These are phyloP conservation scores for Haliaeetus leucogaster DNA, from an alignment of 2,113 vertebrate species.

Conservation along the genomic window DNA sequence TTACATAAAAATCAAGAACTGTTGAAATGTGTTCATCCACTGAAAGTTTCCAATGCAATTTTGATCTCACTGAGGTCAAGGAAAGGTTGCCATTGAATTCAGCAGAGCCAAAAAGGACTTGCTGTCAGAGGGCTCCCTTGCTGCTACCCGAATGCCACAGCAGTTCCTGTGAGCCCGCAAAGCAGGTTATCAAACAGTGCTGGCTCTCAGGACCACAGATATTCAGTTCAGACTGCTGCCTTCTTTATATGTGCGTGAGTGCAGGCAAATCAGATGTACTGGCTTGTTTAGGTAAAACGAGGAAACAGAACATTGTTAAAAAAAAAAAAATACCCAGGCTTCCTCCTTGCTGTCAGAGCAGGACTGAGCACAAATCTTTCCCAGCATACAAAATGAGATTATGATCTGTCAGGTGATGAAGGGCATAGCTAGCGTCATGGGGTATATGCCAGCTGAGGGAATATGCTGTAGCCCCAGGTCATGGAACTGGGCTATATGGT, in stretches of 20 bases:
- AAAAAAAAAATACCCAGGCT: background rate
- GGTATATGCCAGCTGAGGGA: background rate
- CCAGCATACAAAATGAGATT: background rate
- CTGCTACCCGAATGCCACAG: background rate
- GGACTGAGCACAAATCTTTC: background rate
- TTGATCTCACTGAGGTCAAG: background rate
- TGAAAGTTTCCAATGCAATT: background rate
- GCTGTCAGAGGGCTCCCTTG: background rate
- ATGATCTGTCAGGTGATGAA: background rate
- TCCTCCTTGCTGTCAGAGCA: background rate
- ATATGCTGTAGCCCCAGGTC: no score
- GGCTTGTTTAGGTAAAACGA: background rate
- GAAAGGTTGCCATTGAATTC: background rate
- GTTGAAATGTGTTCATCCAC: background rate
- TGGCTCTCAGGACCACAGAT: background rate
- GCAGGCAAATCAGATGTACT: background rate
- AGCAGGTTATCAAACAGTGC: background rate
- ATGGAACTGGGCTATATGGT: no score
- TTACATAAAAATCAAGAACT: background rate
- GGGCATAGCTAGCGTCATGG: background rate
- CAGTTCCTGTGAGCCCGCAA: background rate
- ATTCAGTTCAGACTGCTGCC: background rate
- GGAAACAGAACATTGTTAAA: background rate
- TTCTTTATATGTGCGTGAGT: background rate
- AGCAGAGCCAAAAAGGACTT: background rate